These are phyloP conservation scores for Megaleporinus macrocephalus DNA, from an alignment of 2,113 vertebrate genomes.

Conservation along the genomic window DNA sequence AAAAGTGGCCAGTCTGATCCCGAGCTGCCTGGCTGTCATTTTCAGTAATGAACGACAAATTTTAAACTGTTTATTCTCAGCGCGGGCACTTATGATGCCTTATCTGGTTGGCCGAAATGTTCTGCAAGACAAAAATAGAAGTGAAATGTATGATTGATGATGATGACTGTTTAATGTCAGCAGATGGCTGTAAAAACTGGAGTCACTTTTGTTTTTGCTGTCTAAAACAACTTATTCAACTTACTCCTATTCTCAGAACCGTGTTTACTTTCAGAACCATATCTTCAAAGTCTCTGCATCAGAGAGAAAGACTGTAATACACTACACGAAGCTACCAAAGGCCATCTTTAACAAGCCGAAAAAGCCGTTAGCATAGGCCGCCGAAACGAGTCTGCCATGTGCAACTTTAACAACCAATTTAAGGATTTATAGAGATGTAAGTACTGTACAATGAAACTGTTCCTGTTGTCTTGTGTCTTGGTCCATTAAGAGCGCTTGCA, in stretches of 20 bases:
- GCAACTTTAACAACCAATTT: slow-evolving; percentile 20
- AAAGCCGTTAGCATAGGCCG: neutral
- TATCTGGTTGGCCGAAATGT: slow-evolving; percentile 39
- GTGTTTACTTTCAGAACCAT: neutral
- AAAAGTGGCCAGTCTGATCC: neutral
- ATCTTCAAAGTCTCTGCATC: neutral
- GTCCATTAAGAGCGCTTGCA: slow-evolving; percentile 8
- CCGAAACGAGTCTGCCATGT: slow-evolving; percentile 8
- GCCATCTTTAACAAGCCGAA: neutral
- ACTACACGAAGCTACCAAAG: neutral
- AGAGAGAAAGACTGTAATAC: neutral
- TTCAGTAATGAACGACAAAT: slow-evolving; percentile 34
- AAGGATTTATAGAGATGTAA: slow-evolving; percentile 24
- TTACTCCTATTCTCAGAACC: neutral
- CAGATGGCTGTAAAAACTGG: slow-evolving; percentile 31
- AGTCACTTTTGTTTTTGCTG: neutral
- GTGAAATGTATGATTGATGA: slow-evolving; percentile 29
- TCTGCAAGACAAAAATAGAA: slow-evolving; percentile 18
- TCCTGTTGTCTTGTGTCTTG: slow-evolving; percentile 19
- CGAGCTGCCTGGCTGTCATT: slow-evolving; percentile 34
- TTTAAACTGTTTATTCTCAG: slow-evolving; percentile 46
- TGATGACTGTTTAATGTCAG: slow-evolving; percentile 26
- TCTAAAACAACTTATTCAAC: neutral
- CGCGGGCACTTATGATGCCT: slow-evolving; percentile 35
- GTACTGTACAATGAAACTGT: slow-evolving; percentile 6